Conservation (phyloP, 1,140 invertebrate genomes). For the Drosophila tristis region DNA sequence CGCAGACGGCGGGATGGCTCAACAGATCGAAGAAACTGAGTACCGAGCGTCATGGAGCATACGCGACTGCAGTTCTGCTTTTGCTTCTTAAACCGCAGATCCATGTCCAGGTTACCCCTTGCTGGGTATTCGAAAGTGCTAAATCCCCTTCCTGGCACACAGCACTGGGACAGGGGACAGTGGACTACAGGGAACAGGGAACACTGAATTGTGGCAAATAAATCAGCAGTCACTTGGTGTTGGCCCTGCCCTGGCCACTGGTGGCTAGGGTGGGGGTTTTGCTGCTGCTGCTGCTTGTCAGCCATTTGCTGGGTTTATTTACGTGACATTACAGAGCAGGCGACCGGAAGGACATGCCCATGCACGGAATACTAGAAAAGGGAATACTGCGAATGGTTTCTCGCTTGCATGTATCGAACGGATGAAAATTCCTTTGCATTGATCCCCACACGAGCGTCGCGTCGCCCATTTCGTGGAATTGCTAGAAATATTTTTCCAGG, state of each 20-base stretch:
- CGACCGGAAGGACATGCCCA: constrained; percentile 7
- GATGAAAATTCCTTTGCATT: no score
- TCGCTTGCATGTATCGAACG: constrained; percentile 1
- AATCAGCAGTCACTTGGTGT: constrained; percentile 50
- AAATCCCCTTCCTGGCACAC: no score
- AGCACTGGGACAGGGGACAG: no score
- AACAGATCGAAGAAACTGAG: no score
- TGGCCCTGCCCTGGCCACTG: constrained; percentile 1
- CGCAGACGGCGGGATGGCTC: no score
- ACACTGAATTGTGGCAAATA: constrained; percentile 58
- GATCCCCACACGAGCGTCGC: no score
- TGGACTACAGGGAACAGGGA: background rate
- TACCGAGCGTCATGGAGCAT: no score
- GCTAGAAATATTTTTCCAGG: background rate
- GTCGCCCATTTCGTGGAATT: constrained; percentile 2
- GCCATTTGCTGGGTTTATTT: constrained; percentile 58
- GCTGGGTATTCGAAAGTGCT: no score
- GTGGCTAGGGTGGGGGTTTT: background rate
- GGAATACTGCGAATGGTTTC: constrained; percentile 31
- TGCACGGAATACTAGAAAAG: constrained; percentile 11
- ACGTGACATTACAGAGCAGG: constrained; percentile 27
- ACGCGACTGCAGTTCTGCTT: no score
- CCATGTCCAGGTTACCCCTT: no score
- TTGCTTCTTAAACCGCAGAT: no score
- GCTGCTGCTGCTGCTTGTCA: constrained; percentile 23